Conservation (phyloP, 2,888 invertebrate species). For the Pardosa pseudoannulata region DNA sequence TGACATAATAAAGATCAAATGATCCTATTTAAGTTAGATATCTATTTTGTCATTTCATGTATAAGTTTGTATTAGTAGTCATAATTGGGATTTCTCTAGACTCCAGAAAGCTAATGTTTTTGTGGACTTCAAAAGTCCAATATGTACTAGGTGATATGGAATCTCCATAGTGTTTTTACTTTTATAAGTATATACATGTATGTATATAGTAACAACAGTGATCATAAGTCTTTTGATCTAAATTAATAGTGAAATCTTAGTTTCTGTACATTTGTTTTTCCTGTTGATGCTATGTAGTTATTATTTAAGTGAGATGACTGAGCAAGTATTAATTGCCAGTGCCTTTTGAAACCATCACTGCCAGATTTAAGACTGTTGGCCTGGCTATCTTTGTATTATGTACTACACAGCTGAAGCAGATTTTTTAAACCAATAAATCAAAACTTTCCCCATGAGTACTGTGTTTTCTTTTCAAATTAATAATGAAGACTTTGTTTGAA, state of each 20-base stretch:
- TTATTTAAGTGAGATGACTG: conserved; percentile 16
- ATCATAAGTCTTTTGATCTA: background rate
- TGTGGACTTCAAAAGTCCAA: background rate
- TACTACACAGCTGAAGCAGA: conserved; percentile 20
- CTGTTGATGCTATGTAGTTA: conserved; percentile 27
- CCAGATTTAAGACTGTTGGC: conserved; percentile 21
- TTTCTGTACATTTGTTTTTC: background rate
- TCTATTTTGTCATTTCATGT: conserved; percentile 1
- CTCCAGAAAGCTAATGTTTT: background rate
- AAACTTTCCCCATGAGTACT: conserved; percentile 14
- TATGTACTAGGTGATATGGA: conserved; percentile 24
- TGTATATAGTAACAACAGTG: conserved; percentile 25
- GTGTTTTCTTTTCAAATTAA: too few relatives aligned
- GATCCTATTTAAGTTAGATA: conserved; percentile 7
- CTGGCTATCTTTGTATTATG: conserved; percentile 33
- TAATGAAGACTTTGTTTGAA: too few relatives aligned
- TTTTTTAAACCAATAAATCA: conserved; percentile 27
- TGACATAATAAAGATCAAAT: conserved; percentile 16
- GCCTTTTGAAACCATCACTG: conserved; percentile 33
- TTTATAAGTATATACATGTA: conserved; percentile 21
- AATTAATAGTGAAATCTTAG: background rate
- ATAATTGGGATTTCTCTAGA: conserved; percentile 5
- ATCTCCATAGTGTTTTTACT: conserved; percentile 34
- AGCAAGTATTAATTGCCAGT: conserved; percentile 32
- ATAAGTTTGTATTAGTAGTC: conserved; percentile 3